Conservation (phyloP, 2,888 invertebrate genomes). For the Drosophila algonquin region DNA sequence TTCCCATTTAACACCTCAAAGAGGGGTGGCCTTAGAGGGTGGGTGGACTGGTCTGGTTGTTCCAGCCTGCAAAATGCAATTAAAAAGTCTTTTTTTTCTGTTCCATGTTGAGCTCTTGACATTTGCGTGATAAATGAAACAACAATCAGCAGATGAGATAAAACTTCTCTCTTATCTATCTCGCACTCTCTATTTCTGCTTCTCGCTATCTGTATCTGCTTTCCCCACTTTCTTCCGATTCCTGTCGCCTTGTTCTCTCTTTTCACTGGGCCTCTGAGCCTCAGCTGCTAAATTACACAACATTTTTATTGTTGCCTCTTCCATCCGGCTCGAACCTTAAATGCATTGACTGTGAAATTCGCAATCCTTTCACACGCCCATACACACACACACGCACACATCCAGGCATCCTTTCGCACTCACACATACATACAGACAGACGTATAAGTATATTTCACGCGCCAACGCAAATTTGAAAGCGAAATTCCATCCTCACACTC, state of each 20-base stretch:
- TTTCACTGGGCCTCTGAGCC: slow-evolving; percentile 3
- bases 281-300: slow-evolving; percentile 56
- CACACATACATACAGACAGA: slow-evolving; percentile 23
- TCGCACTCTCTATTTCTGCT: background rate
- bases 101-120: slow-evolving; percentile 70
- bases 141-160: slow-evolving; percentile 62
- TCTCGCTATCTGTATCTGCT: background rate
- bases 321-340: slow-evolving; percentile 37
- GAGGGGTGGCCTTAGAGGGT: slow-evolving; percentile 8
- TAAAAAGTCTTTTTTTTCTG: slow-evolving; percentile 54
- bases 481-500: slow-evolving; percentile 63
- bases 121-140: slow-evolving; percentile 70
- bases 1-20: slow-evolving; percentile 62
- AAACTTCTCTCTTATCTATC: slow-evolving; percentile 23
- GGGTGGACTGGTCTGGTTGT: slow-evolving; percentile 22
- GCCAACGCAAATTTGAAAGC: slow-evolving; percentile 75
- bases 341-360: slow-evolving; percentile 67
- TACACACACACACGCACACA: slow-evolving; percentile 20
- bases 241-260: background rate
- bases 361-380: slow-evolving; percentile 61
- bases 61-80: slow-evolving; percentile 67
- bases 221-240: background rate
- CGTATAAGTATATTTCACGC: slow-evolving; percentile 67
- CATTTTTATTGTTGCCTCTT: slow-evolving; percentile 33
- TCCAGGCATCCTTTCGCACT: background rate